phyloP scores from a whole-genome alignment of 2,113 vertebrate species.

The Scortum barcoo region DNA sequence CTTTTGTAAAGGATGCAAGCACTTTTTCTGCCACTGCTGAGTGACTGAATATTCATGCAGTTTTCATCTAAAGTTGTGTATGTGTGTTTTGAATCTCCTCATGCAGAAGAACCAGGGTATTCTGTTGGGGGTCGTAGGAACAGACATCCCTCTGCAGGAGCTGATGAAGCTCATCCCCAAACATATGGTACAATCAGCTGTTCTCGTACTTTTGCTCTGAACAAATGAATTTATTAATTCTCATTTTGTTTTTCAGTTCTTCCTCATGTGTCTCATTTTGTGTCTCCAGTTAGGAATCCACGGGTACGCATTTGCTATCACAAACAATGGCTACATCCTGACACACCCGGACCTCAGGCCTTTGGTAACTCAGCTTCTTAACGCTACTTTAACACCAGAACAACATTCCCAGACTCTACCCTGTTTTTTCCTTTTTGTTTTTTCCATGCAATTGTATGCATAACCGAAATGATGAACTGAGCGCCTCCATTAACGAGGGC shows the following conservation, averaged over 20 bases:
- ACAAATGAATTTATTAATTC: conserved; percentile 37
- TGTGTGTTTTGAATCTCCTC: conserved; percentile 59
- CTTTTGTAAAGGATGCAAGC: not conserved
- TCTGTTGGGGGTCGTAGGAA: conserved; percentile 97
- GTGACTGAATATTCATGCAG: not conserved
- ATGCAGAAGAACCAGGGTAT: conserved; percentile 95
- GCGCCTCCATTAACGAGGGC: conserved; percentile 46
- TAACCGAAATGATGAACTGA: conserved; percentile 60
- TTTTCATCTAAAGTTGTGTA: conserved; percentile 42
- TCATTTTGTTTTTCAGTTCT: not conserved
- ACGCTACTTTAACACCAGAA: conserved; percentile 14
- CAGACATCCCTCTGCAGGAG: conserved; percentile 98
- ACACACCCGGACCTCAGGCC: conserved; percentile 96
- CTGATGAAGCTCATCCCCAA: conserved; percentile 98
- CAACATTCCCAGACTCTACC: conserved; percentile 68
- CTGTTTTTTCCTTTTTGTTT: conserved; percentile 60
- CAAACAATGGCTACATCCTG: conserved; percentile 98
- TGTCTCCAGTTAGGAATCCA: conserved; percentile 95
- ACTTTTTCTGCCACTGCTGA: not conserved
- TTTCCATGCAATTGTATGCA: conserved; percentile 57
- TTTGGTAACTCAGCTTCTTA: conserved; percentile 87
- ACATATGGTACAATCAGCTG: conserved; percentile 91
- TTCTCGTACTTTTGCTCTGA: conserved; percentile 22
- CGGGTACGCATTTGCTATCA: conserved; percentile 97
- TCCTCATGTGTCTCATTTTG: conserved; percentile 26